phyloP scores from a whole-genome alignment of 1,140 invertebrate species.

The Micrasema longulum region DNA sequence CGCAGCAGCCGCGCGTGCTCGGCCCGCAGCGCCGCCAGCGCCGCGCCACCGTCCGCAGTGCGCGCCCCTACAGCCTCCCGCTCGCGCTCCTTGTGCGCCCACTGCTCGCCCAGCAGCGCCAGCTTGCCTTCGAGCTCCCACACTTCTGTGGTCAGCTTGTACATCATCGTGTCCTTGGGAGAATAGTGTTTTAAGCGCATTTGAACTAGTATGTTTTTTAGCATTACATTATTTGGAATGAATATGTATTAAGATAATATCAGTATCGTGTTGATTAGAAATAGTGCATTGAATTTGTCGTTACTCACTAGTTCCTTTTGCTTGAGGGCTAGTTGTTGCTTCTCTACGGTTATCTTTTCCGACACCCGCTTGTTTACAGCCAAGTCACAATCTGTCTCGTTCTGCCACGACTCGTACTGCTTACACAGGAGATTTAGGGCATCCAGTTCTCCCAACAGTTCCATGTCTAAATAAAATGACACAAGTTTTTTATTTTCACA shows the following conservation, averaged over 20 bases:
- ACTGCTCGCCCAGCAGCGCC: conserved; percentile 67
- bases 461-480: too few species aligned
- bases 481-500: too few species aligned
- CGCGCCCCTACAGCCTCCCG: conserved; percentile 67
- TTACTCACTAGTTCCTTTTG: conserved; percentile 64
- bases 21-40: conserved; percentile 76
- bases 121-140: conserved; percentile 69
- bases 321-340: conserved; percentile 64
- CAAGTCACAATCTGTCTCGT: conserved; percentile 68
- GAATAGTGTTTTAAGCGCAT: too few species aligned
- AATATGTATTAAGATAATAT: too few species aligned
- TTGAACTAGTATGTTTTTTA: too few species aligned
- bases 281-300: too few species aligned
- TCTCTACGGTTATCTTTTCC: conserved; percentile 69
- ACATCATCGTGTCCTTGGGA: conserved; percentile 70
- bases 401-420: conserved; percentile 68
- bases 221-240: conserved; percentile 21
- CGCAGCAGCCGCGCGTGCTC: conserved; percentile 76
- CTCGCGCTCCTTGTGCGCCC: conserved; percentile 68
- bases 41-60: conserved; percentile 72
- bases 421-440: conserved; percentile 64
- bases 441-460: conserved; percentile 67
- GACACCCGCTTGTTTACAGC: conserved; percentile 68
- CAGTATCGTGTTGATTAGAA: too few species aligned
- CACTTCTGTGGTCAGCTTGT: conserved; percentile 67